Percentiles rank a stretch among this genome's conserved stretches.
Conservation (phyloP, 1,140 invertebrate genomes). For the Drosophila leontia region DNA sequence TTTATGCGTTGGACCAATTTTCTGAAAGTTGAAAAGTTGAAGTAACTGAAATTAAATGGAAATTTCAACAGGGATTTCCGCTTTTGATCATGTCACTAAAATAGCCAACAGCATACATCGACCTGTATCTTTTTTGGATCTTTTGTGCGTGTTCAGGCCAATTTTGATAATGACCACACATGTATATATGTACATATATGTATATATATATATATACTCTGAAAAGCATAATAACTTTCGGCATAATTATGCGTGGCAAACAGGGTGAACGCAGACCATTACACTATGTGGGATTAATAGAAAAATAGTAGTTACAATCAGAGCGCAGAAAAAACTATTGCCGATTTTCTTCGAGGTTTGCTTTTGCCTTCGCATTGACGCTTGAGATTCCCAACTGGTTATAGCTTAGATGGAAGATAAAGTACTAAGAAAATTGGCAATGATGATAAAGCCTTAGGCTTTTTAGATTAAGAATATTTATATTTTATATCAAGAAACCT, state of each 20-base stretch:
- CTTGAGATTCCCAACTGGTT: too few relatives aligned
- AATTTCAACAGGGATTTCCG: slow-evolving; percentile 73
- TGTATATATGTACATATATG: background rate
- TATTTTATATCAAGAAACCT: background rate
- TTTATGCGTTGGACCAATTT: slow-evolving; percentile 72
- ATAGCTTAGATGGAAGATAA: too few relatives aligned
- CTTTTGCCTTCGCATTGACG: too few relatives aligned
- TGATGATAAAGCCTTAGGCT: too few relatives aligned
- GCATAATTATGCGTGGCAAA: slow-evolving; percentile 61
- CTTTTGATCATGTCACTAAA: slow-evolving; percentile 50
- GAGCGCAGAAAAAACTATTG: too few relatives aligned
- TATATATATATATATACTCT: background rate
- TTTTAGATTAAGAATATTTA: too few relatives aligned
- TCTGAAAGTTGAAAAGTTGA: slow-evolving; percentile 22
- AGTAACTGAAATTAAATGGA: slow-evolving; percentile 61
- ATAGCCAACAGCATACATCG: slow-evolving; percentile 5
- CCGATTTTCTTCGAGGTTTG: too few relatives aligned
- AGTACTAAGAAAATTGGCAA: too few relatives aligned
- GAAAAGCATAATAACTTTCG: slow-evolving; percentile 33
- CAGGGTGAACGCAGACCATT: slow-evolving; percentile 56
- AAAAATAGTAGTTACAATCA: background rate
- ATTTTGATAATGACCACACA: slow-evolving; percentile 12
- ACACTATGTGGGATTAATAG: slow-evolving; percentile 28
- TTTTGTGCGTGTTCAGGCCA: slow-evolving; percentile 38
- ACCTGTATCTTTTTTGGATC: slow-evolving; percentile 12